Conservation (phyloP, 92 coral and sea anemone genomes). For the Desmophyllum pertusum region DNA sequence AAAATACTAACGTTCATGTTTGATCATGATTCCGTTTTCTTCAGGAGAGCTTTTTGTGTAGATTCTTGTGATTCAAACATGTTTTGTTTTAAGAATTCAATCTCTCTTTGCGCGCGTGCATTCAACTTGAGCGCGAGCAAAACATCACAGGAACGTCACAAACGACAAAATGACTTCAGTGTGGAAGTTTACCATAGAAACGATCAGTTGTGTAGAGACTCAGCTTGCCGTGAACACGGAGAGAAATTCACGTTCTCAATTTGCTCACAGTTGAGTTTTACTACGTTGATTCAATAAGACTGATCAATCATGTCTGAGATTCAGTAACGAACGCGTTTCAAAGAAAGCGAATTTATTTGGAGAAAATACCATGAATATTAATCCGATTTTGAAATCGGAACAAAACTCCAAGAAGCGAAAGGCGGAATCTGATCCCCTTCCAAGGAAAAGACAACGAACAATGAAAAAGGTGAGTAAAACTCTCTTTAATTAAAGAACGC, state of each 20-base stretch:
- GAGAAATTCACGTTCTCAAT: background rate
- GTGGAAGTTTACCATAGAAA: constrained; percentile 19
- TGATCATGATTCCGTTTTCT: background rate
- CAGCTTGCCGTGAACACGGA: background rate
- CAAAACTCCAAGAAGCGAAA: background rate
- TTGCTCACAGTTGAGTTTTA: background rate
- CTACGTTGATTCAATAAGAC: background rate
- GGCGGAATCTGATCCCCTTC: background rate
- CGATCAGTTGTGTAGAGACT: background rate
- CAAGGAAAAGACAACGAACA: background rate
- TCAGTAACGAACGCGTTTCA: background rate
- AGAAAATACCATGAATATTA: background rate
- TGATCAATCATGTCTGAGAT: background rate
- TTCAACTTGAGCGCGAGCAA: constrained; percentile 8
- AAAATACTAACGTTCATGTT: too few relatives aligned
- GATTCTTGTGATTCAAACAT: too few relatives aligned
- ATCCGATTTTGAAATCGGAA: background rate
- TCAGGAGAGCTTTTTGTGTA: background rate
- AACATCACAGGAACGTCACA: constrained; percentile 25
- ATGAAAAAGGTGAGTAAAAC: background rate
- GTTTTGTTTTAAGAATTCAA: too few relatives aligned
- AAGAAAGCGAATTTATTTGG: background rate
- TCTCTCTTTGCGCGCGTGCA: constrained; percentile 23
- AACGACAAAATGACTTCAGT: background rate
- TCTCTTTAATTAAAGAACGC: background rate